Conservation (phyloP, 2,888 invertebrate genomes). For the Copidosoma aretas region DNA sequence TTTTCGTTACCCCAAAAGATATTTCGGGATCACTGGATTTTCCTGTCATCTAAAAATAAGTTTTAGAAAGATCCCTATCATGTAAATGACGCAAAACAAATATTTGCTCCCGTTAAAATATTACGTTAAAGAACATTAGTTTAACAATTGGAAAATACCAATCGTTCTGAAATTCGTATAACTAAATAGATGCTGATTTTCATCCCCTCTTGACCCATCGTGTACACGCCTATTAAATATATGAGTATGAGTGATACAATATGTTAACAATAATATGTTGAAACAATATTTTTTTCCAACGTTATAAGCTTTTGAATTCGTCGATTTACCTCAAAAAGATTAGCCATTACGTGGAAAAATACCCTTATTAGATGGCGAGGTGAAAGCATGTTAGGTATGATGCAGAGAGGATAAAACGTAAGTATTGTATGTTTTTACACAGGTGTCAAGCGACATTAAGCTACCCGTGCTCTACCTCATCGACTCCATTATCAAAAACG, state of each 20-base stretch:
- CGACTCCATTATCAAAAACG: slow-evolving; percentile 99
- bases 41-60: too few relatives aligned
- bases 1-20: background rate
- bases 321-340: slow-evolving; percentile 14
- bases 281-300: too few relatives aligned
- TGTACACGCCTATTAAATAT: too few relatives aligned
- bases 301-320: slow-evolving; percentile 9
- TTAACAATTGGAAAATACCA: too few relatives aligned
- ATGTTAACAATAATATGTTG: too few relatives aligned
- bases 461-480: slow-evolving; percentile 97
- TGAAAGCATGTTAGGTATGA: slow-evolving; percentile 13
- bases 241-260: too few relatives aligned
- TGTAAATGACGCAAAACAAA: slow-evolving; percentile 10
- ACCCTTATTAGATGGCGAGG: slow-evolving; percentile 14
- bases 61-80: background rate
- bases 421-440: slow-evolving; percentile 63
- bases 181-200: too few relatives aligned
- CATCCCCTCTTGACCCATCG: too few relatives aligned
- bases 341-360: slow-evolving; percentile 5
- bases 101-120: too few relatives aligned
- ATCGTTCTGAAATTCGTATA: too few relatives aligned
- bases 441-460: slow-evolving; percentile 90
- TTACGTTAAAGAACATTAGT: too few relatives aligned
- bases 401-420: slow-evolving; percentile 23
- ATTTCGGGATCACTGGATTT: background rate